phyloP scores from a whole-genome alignment of 2,113 vertebrate species.

The Pteronura brasiliensis region DNA sequence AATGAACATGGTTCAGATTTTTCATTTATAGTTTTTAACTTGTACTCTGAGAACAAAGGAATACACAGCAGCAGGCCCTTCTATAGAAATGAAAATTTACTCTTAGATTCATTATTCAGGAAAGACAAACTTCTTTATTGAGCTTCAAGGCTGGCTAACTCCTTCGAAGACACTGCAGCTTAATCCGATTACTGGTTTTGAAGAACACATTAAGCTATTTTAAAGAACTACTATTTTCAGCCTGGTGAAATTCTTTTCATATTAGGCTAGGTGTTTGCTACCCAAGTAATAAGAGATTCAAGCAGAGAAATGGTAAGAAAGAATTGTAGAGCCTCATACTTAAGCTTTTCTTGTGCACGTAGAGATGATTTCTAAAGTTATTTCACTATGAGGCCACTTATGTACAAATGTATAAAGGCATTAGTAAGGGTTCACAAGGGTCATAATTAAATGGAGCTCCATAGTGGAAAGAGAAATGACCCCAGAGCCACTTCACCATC shows the following conservation, averaged over 20 bases:
- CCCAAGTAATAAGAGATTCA: not conserved
- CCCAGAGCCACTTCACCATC: not conserved
- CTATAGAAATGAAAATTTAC: not conserved
- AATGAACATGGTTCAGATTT: not conserved
- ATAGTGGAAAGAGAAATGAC: not conserved
- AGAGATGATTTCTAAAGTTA: not conserved
- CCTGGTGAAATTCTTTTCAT: not conserved
- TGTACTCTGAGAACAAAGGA: not conserved
- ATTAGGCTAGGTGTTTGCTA: not conserved
- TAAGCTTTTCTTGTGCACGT: not conserved
- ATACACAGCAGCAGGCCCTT: not conserved
- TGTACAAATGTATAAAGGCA: not conserved
- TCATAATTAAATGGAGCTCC: not conserved
- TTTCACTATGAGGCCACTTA: not conserved
- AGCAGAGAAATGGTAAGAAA: not conserved
- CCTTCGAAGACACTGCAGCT: not conserved
- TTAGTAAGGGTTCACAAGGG: not conserved
- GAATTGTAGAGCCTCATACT: not conserved
- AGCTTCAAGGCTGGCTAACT: not conserved
- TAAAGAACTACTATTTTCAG: conserved; percentile 30
- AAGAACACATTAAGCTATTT: conserved; percentile 33
- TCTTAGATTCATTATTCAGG: not conserved
- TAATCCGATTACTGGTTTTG: conserved; percentile 26
- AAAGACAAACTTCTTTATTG: conserved; percentile 8
- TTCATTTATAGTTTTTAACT: conserved; percentile 9